Evolutionary conservation across 1,140 invertebrate genomes (phyloP).

Genomic region (Ceratina japonica): DNA sequence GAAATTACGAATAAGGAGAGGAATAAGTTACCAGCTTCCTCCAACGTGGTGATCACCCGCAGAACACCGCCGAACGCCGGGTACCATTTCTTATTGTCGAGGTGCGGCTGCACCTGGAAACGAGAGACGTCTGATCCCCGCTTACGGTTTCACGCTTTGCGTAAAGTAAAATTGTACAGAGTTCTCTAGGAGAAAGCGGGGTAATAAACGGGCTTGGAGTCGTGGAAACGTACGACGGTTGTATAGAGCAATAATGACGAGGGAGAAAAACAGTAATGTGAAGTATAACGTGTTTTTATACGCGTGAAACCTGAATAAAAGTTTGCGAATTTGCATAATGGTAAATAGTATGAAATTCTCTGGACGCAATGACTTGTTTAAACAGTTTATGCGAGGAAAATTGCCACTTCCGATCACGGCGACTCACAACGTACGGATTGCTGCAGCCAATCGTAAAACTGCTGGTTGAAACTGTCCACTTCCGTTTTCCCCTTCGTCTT

Average conservation of each 20-base stretch:
- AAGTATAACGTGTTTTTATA: no score
- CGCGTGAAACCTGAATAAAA: no score
- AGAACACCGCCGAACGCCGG: constrained; percentile 82
- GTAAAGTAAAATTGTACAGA: no score
- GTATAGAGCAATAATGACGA: no score
- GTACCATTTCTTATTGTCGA: constrained; percentile 82
- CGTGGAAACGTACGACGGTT: no score
- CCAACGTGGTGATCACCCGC: constrained; percentile 80
- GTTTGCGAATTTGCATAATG: no score
- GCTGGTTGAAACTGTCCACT: constrained; percentile 79
- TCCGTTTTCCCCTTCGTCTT: constrained; percentile 66
- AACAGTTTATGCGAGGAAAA: constrained; percentile 10
- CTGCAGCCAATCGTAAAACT: constrained; percentile 81
- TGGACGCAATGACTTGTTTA: background rate
- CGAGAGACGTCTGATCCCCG: no score
- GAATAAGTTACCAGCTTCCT: constrained; percentile 72
- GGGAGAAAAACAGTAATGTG: no score
- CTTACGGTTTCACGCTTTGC: no score
- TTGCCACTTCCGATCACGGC: constrained; percentile 39
- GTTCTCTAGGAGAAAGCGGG: no score
- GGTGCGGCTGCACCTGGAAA: constrained; percentile 78
- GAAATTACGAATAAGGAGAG: constrained; percentile 12
- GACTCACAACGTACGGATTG: constrained; percentile 67
- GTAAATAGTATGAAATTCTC: no score
- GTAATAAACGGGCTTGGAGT: no score